Evolutionary conservation across 2,113 vertebrate species (phyloP), one percentile per base, ranked within the genome.

Genomic region (Cathartes aura): DNA sequence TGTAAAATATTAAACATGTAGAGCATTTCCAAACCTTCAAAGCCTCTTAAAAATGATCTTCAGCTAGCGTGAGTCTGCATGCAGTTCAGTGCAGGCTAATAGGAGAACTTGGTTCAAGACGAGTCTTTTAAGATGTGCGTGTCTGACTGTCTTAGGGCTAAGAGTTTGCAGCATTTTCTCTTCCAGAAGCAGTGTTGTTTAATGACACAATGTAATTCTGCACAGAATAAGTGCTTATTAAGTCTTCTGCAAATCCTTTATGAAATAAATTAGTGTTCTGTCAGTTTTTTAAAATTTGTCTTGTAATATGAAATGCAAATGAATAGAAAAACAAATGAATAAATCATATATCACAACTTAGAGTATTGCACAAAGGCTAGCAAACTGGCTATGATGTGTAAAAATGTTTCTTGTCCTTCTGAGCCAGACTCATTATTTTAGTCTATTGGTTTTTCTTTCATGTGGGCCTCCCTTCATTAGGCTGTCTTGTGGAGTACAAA

Each of bases 401-500:
- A 97, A 96, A 91, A 73, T 36, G 29, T 40, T 76, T 94, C 87
- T 96, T 59, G 55, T 66, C 63, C 80, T 92, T 94, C 78, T 80
- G 85, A 94, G 90, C 66, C 82, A 97, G 90, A 91, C 70, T 75
- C 78, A 85, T 96, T 96, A 91, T 91, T 95, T 92, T 64, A 93
- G 84, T 64, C 82, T 87, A 87, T 68, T 86, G 82, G 8, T 11
- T 86, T 95, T 95, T 68, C 96, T 97, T 97, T 97, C 90, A 97
- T 97, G 97, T 97, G 96, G 95, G 82, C 36, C 74, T 94, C 67
- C 50, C 53, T 82, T 94, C 82, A 83, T 96, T 92, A 94, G 76
- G 36, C 94, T 96, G 56, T 93, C 87, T 93, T 94, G 78, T 91
- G 81, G 64, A 88, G 82, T 94, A 75, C 59, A 62, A 20, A 75